Evolutionary conservation across 2,888 invertebrate genomes (phyloP).

Genomic region (Scaptomyza parva): DNA sequence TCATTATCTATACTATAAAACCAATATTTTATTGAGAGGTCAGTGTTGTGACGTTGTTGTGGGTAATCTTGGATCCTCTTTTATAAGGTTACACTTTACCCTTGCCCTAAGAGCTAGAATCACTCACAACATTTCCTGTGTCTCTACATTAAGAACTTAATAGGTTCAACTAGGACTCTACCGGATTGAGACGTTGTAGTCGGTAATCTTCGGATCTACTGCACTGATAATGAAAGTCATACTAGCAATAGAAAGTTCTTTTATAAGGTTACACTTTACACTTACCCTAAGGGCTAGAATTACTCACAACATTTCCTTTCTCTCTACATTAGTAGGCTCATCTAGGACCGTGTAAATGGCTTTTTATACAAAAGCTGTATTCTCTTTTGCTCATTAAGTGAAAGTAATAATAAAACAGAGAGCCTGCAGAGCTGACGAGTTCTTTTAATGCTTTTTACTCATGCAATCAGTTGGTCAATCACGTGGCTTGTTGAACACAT

Average conservation of each 20-base stretch:
- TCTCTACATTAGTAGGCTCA: too few relatives aligned
- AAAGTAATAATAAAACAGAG: not conserved
- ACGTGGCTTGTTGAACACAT: conserved; percentile 10
- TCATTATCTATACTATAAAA: not conserved
- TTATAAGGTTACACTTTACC: not conserved
- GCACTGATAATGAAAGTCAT: too few relatives aligned
- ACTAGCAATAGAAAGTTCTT: too few relatives aligned
- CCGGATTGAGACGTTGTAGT: too few relatives aligned
- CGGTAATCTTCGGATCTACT: too few relatives aligned
- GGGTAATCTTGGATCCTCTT: not conserved
- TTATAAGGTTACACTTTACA: too few relatives aligned
- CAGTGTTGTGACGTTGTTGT: not conserved
- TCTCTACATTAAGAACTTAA: not conserved
- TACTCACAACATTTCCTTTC: too few relatives aligned
- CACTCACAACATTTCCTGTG: not conserved
- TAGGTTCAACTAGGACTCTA: too few relatives aligned
- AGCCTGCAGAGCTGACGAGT: not conserved
- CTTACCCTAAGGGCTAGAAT: too few relatives aligned
- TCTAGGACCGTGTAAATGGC: too few relatives aligned
- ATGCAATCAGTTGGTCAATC: conserved; percentile 10
- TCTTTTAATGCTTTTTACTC: not conserved
- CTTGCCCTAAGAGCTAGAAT: not conserved
- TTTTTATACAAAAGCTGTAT: too few relatives aligned
- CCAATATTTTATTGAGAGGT: not conserved
- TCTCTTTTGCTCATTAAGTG: too few relatives aligned